phyloP scores from a whole-genome alignment of 2,797 vertebrate species.

The Eleutherodactylus coqui region DNA sequence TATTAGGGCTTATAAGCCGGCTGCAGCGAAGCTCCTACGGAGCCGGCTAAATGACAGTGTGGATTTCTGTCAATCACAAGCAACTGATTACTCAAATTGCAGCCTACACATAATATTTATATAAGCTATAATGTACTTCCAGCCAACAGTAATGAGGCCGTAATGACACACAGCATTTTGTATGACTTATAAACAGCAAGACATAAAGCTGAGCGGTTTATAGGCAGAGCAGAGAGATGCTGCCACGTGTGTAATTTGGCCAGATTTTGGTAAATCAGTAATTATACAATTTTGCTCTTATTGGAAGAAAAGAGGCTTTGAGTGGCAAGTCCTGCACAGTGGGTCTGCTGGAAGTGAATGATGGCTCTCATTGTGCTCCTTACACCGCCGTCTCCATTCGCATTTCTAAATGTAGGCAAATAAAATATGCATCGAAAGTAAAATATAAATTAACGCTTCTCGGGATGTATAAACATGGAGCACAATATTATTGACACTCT shows the following conservation, averaged over 20 bases:
- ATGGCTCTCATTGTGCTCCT: not conserved
- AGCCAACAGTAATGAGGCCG: conserved; percentile 54
- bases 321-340: conserved; percentile 13
- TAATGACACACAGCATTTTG: conserved; percentile 37
- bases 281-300: conserved; percentile 22
- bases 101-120: conserved; percentile 56
- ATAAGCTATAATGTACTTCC: conserved; percentile 53
- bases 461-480: not conserved
- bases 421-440: not conserved
- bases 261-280: conserved; percentile 50
- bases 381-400: not conserved
- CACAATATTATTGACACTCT: not conserved
- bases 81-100: conserved; percentile 56
- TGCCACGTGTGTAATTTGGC: conserved; percentile 46
- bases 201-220: conserved; percentile 34
- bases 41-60: conserved; percentile 37
- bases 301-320: not conserved
- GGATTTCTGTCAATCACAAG: conserved; percentile 48
- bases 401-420: conserved; percentile 8
- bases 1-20: conserved; percentile 32
- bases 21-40: conserved; percentile 15
- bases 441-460: conserved; percentile 18
- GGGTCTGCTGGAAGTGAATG: conserved; percentile 22
- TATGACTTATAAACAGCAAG: conserved; percentile 55
- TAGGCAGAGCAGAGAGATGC: conserved; percentile 35